Conservation (phyloP, 1,140 invertebrate genomes). For the Leptinotarsa defecta region DNA sequence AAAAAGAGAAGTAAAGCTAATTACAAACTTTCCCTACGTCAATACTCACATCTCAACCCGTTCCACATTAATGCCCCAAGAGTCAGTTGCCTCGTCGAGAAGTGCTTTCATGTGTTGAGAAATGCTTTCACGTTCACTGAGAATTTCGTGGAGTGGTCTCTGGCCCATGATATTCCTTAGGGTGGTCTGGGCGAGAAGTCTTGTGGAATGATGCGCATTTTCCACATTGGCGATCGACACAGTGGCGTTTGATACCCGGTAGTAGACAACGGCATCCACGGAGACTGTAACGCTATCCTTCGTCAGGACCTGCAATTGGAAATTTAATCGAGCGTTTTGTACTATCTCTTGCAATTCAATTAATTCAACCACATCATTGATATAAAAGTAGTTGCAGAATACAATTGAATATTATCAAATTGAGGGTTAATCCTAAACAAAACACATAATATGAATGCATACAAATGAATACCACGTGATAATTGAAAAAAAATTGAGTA, state of each 20-base stretch:
- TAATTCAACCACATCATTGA: too few species aligned
- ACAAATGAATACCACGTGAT: too few species aligned
- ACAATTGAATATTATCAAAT: too few species aligned
- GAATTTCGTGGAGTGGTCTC: constrained; percentile 90
- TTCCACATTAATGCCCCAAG: constrained; percentile 97
- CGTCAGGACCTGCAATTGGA: constrained; percentile 75
- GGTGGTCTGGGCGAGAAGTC: constrained; percentile 86
- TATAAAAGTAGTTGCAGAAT: too few species aligned
- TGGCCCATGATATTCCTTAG: constrained; percentile 96
- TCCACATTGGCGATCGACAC: constrained; percentile 96
- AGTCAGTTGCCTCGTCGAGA: constrained; percentile 91
- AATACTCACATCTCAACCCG: constrained; percentile 89
- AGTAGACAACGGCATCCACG: constrained; percentile 94
- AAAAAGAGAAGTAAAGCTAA: not conserved
- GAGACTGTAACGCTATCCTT: constrained; percentile 94
- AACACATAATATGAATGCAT: too few species aligned
- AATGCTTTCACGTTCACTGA: constrained; percentile 92
- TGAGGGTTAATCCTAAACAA: too few species aligned
- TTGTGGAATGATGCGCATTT: constrained; percentile 91
- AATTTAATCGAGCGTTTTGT: too few species aligned
- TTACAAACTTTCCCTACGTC: not conserved
- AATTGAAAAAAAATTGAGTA: too few species aligned
- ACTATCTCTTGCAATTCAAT: too few species aligned
- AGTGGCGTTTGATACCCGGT: constrained; percentile 92
- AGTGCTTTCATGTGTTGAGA: constrained; percentile 84